A percentile compares a stretch with the other conserved stretches of the same genome.
phyloP scores from a whole-genome alignment of 2,888 invertebrate species.

The Aphelenchoides bicaudatus region DNA sequence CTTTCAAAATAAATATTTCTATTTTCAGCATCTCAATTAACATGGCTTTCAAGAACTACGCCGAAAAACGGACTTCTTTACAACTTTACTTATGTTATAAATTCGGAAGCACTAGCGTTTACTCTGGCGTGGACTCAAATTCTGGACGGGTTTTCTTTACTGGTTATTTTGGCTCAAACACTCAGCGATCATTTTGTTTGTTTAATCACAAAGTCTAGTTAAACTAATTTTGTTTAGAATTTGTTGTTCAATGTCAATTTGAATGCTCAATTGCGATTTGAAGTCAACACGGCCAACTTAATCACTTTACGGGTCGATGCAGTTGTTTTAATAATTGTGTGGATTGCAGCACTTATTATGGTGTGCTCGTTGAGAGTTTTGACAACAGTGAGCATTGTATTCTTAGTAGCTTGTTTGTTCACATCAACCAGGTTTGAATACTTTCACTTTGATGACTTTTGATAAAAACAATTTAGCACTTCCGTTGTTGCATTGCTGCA shows the following conservation, averaged over 20 bases:
- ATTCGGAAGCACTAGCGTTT: constrained; percentile 35
- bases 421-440: constrained; percentile 22
- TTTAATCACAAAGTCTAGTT: neutral
- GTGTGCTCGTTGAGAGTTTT: constrained; percentile 28
- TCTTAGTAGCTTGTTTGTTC: constrained; percentile 32
- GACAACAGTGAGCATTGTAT: constrained; percentile 28
- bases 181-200: constrained; percentile 2
- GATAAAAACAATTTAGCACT: constrained; percentile 19
- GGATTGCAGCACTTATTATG: constrained; percentile 18
- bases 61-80: constrained; percentile 34
- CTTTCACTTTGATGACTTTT: neutral
- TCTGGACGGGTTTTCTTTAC: constrained; percentile 26
- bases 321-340: neutral
- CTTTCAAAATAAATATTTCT: constrained; percentile 3
- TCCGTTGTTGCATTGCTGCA: constrained; percentile 36
- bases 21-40: constrained; percentile 32
- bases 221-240: constrained; percentile 8
- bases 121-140: constrained; percentile 36
- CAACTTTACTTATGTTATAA: constrained; percentile 28
- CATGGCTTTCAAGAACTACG: constrained; percentile 24
- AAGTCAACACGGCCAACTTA: neutral
- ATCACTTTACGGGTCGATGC: neutral
- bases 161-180: constrained; percentile 25
- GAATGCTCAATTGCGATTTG: constrained; percentile 9
- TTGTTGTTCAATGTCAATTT: constrained; percentile 4